Conservation (phyloP, 2,888 invertebrate genomes). For the Omphaloscelis lunosa region DNA sequence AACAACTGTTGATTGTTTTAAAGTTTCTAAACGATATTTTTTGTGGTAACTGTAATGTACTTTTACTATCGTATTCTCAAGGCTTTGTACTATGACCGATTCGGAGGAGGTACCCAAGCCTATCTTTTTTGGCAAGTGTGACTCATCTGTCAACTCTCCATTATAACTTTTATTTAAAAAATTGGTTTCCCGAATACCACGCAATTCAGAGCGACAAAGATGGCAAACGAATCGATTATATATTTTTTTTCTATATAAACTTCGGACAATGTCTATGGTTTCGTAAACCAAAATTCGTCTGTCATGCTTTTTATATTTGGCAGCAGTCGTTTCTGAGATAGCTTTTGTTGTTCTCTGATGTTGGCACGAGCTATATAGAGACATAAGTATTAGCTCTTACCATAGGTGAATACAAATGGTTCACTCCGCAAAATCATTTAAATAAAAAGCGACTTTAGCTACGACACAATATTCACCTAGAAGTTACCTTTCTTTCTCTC, state of each 20-base stretch:
- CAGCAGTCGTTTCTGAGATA: too few relatives aligned
- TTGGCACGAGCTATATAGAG: background rate
- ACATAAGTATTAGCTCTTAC: background rate
- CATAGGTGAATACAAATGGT: too few relatives aligned
- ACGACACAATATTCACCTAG: too few relatives aligned
- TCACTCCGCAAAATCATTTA: too few relatives aligned
- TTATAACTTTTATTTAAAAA: slow-evolving; percentile 71
- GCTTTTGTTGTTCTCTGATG: too few relatives aligned
- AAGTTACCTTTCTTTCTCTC: too few relatives aligned
- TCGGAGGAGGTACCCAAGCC: background rate
- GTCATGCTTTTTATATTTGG: too few relatives aligned
- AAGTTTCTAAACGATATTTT: slow-evolving; percentile 59
- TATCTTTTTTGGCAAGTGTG: slow-evolving; percentile 3
- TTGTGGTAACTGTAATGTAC: slow-evolving; percentile 48
- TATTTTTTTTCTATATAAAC: slow-evolving; percentile 70
- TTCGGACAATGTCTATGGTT: slow-evolving; percentile 49
- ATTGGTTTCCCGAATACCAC: slow-evolving; percentile 69
- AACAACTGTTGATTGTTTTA: slow-evolving; percentile 66
- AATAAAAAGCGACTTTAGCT: too few relatives aligned
- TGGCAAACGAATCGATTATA: slow-evolving; percentile 52
- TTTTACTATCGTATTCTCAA: slow-evolving; percentile 57
- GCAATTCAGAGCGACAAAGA: slow-evolving; percentile 52
- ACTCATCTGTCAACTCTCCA: background rate
- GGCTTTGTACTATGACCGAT: slow-evolving; percentile 24
- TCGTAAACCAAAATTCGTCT: too few relatives aligned